Evolutionary conservation across 2,797 vertebrate genomes (phyloP), one percentile per base, ranked within the genome.

Genomic region (Sebastes hopkinsi): DNA sequence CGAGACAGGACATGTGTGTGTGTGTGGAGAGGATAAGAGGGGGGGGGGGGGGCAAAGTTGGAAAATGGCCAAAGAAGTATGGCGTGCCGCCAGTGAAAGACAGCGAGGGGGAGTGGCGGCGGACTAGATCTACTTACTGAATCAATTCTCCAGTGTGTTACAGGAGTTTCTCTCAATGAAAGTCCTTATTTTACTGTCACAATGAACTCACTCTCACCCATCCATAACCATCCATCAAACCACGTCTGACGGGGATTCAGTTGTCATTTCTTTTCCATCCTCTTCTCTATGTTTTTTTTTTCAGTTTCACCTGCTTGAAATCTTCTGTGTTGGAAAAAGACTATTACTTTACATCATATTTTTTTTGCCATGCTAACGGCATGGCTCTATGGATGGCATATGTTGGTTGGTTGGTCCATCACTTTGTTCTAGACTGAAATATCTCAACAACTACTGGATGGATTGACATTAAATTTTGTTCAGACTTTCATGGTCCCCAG

Each of bases 61-160:
- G 82, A 88, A 54, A 81, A 23, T 34, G 68, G 64, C 90, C 88
- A 88, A 56, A 79, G 76, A 83, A 73, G 42, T 84, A 72, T 88
- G 86, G 82, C 69, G 60, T 2, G 11, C 29, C 3, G 81, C 89
- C 86, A 92, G 54, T 55, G 78, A 80, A 46, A 85, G 75, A 81
- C 72, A 2, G 66, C 3, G 25, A 84, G 66, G 22, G 75, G 77
- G 78, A 75, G 58, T 52, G 36, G 69, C 12, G 7, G 34, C 14
- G 36, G 34, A 84, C 71, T 67, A 65, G 46, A 89, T 86, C 68
- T 68, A 84, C 61, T 70, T 34, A 55, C 65, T 73, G 66, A 87
- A 91, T 87, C 80, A 77, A 71, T 85, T 80, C 80, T 77, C 79
- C 34, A 36, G 86, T 13, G 42, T 82, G 54, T 79, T 54, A 56